phyloP scores from a whole-genome alignment of 92 coral and sea anemone genomes.

The Zoanthus solanderi region DNA sequence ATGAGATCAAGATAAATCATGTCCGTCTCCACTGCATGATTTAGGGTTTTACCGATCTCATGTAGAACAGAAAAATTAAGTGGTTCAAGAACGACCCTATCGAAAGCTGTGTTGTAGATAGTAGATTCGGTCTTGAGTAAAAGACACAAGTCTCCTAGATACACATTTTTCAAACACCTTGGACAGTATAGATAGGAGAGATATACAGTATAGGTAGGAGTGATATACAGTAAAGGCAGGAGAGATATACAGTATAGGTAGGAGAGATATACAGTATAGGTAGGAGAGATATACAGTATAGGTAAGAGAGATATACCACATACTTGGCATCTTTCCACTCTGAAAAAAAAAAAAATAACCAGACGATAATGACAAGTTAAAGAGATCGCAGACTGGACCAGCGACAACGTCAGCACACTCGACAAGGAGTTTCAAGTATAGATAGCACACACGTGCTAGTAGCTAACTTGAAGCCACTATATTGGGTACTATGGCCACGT shows the following conservation, averaged over 20 bases:
- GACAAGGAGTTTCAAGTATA: not conserved
- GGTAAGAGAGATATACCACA: slow-evolving; percentile 46
- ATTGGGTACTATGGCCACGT: too few species aligned
- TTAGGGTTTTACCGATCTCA: slow-evolving; percentile 33
- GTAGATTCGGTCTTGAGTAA: not conserved
- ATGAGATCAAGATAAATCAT: slow-evolving; percentile 40
- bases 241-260: slow-evolving; percentile 49
- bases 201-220: slow-evolving; percentile 45
- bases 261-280: slow-evolving; percentile 49
- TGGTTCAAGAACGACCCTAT: slow-evolving; percentile 45
- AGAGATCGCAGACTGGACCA: too few species aligned
- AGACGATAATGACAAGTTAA: too few species aligned
- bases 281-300: slow-evolving; percentile 49
- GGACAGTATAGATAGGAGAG: slow-evolving; percentile 45
- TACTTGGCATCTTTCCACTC: not conserved
- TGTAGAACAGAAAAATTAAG: slow-evolving; percentile 58
- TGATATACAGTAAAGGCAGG: slow-evolving; percentile 44
- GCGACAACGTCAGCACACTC: too few species aligned
- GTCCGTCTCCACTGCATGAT: slow-evolving; percentile 53
- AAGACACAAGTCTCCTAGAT: slow-evolving; percentile 37
- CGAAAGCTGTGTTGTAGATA: slow-evolving; percentile 38
- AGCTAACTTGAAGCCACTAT: too few species aligned
- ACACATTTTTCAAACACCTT: slow-evolving; percentile 56
- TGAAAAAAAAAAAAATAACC: too few species aligned
- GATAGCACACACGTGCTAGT: too few species aligned